A percentile compares a stretch with the other conserved stretches of the same genome.
Conservation (phyloP, 2,797 vertebrate species). For the Champsocephalus gunnari region DNA sequence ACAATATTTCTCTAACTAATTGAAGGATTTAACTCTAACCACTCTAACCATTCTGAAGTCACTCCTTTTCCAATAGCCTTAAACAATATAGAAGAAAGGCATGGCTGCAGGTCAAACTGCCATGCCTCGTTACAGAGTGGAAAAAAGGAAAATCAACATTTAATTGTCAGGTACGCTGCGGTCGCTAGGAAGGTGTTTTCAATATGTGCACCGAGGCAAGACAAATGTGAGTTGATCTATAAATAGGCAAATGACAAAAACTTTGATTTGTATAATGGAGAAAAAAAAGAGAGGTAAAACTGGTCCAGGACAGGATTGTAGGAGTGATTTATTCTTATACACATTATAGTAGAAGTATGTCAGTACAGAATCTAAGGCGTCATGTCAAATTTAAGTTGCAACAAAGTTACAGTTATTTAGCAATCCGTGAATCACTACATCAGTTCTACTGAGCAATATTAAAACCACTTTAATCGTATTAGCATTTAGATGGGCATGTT, state of each 20-base stretch:
- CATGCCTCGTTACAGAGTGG: slow-evolving; percentile 31
- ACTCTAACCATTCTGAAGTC: slow-evolving; percentile 28
- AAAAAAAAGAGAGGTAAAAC: slow-evolving; percentile 2
- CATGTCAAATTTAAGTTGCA: slow-evolving; percentile 53
- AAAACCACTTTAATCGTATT: slow-evolving; percentile 79
- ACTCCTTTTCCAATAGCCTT: slow-evolving; percentile 21
- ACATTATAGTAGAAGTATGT: slow-evolving; percentile 27
- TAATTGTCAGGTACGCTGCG: slow-evolving; percentile 19
- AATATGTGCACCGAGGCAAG: slow-evolving; percentile 1
- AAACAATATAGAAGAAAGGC: slow-evolving; percentile 22
- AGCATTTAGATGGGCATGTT: slow-evolving; percentile 83
- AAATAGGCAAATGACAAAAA: slow-evolving; percentile 21
- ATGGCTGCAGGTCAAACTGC: slow-evolving; percentile 37
- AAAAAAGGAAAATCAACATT: slow-evolving; percentile 12
- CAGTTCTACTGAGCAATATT: slow-evolving; percentile 72
- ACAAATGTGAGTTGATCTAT: slow-evolving; percentile 7
- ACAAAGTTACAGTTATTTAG: slow-evolving; percentile 78
- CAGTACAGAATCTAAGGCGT: slow-evolving; percentile 47
- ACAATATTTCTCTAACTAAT: slow-evolving; percentile 79
- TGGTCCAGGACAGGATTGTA: neutral
- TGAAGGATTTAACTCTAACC: slow-evolving; percentile 45
- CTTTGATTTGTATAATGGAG: slow-evolving; percentile 12
- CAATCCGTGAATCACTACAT: slow-evolving; percentile 74
- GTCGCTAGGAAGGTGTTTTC: slow-evolving; percentile 8
- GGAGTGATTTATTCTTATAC: neutral